Conservation (phyloP, 1,140 invertebrate species). For the Ectropis grisescens region DNA sequence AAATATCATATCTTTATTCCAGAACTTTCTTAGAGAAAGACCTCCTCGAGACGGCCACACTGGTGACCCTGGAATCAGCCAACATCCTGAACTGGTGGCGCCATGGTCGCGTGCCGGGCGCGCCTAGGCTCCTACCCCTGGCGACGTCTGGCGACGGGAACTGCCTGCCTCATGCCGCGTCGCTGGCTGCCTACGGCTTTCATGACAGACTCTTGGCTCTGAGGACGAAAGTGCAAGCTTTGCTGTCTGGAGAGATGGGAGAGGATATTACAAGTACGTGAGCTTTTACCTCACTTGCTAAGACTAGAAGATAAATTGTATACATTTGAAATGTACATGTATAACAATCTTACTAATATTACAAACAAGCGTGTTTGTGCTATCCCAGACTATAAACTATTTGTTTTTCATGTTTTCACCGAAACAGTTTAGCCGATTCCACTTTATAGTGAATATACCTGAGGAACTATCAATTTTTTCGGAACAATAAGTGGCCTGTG, state of each 20-base stretch:
- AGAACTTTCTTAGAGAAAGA: constrained; percentile 89
- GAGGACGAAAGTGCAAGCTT: constrained; percentile 83
- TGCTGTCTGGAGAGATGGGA: constrained; percentile 69
- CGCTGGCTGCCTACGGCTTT: constrained; percentile 91
- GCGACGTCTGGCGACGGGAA: constrained; percentile 88
- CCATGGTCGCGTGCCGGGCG: constrained; percentile 69
- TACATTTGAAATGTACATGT: no score
- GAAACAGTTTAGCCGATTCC: no score
- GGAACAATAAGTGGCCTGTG: no score
- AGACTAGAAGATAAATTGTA: no score
- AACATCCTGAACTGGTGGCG: constrained; percentile 92
- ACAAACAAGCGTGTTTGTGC: no score
- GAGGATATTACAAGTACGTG: constrained; percentile 48
- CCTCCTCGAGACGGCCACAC: constrained; percentile 86
- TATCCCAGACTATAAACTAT: no score
- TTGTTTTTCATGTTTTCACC: no score
- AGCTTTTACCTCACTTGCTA: no score
- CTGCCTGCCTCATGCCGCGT: constrained; percentile 91
- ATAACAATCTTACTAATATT: no score
- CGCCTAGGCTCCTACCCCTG: constrained; percentile 72
- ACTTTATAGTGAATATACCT: no score
- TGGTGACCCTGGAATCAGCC: constrained; percentile 85
- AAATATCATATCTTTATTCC: no score
- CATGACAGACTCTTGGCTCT: constrained; percentile 88
- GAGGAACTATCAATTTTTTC: no score